Evolutionary conservation across 2,797 vertebrate species (phyloP), one percentile per base, ranked within the genome.

Genomic region (Fistularia commersonii): DNA sequence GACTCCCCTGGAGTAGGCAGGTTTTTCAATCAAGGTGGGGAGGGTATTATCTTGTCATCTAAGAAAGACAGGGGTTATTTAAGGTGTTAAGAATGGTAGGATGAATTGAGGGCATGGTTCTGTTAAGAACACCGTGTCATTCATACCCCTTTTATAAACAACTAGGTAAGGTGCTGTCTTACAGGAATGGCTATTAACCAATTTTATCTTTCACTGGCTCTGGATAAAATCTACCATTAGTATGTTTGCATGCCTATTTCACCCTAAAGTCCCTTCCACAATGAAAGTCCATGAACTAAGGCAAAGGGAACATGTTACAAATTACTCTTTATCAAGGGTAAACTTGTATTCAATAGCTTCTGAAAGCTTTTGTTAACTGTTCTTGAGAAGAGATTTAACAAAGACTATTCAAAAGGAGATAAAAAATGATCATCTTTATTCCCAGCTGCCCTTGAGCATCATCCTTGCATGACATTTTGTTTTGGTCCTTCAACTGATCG

Each of bases 1-100:
- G 8, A 12, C 69, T 71, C 63, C 53, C 52, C 15, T 23, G 40
- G 41, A 74, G 36, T 63, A 64, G 74, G 67, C 63, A 70, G 70
- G 55, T 66, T 71, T 61, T 65, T 57, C 69, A 52, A 67, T 79
- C 72, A 66, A 63, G 53, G 49, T 31, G 9, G 45, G 59, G 51
- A 40, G 61, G 66, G 33, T 49, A 60, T 87, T 85, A 82, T 81
- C 81, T 79, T 80, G 81, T 83, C 78, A 72, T 68, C 69, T 3
- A 34, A 66, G 81, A 81, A 45, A 64, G 82, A 81, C 75, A 34
- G 66, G 62, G 69, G 11, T 80, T 77, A 75, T 81, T 86, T 76
- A 69, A 54, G 44, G 61, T 37, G 70, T 78, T 72, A 70, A 62
- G 63, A 67, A 77, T 9, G 64, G 48, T 7, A 8, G 54, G 55